phyloP scores from a whole-genome alignment of 2,113 vertebrate genomes.

The Corydoras sp. region DNA sequence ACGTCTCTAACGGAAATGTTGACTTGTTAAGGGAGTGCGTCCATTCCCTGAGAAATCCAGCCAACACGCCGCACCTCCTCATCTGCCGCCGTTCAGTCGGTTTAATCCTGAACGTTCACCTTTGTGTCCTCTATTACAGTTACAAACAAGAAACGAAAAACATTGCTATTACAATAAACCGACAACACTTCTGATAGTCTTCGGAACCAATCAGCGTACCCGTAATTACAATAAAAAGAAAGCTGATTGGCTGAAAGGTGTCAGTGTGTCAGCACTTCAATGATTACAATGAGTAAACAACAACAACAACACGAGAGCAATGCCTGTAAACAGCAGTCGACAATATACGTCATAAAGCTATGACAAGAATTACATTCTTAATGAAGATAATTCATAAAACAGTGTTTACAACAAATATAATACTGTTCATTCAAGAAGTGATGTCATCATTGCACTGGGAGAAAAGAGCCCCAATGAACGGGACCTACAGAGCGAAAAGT shows the following conservation, averaged over 20 bases:
- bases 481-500: conserved; percentile 12
- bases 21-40: conserved; percentile 8
- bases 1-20: neutral
- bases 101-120: conserved; percentile 38
- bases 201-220: conserved; percentile 16
- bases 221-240: conserved; percentile 43
- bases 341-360: conserved; percentile 34
- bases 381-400: conserved; percentile 50
- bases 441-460: conserved; percentile 45
- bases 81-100: conserved; percentile 29
- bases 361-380: conserved; percentile 54
- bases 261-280: conserved; percentile 26
- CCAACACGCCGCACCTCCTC: conserved; percentile 19
- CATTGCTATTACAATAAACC: conserved; percentile 25
- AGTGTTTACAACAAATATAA: conserved; percentile 50
- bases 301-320: conserved; percentile 1
- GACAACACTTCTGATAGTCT: conserved; percentile 30
- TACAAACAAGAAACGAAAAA: conserved; percentile 47
- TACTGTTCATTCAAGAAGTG: conserved; percentile 33
- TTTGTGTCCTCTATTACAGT: conserved; percentile 44
- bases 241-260: conserved; percentile 37
- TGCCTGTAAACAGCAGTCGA: conserved; percentile 42
- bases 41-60: conserved; percentile 43
- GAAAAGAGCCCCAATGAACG: neutral
- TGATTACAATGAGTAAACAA: conserved; percentile 35